Percentiles rank a stretch among this genome's conserved stretches.
Conservation (phyloP, 2,113 vertebrate species). For the Chaetorhynchus papuensis region DNA sequence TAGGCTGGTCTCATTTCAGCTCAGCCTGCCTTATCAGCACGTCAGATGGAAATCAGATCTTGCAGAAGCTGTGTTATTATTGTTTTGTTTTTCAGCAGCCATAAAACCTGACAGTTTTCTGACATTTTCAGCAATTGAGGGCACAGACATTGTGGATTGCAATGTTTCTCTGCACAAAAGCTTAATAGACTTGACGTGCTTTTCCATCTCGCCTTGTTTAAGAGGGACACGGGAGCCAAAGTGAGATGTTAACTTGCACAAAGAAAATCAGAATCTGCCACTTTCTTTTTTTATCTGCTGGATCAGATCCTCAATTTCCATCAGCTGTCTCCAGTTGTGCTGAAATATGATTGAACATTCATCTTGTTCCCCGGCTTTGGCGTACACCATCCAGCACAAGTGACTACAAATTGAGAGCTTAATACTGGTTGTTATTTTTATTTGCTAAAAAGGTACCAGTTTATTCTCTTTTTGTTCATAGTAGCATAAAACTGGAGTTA, state of each 20-base stretch:
- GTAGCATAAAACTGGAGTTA: not conserved
- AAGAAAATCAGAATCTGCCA: not conserved
- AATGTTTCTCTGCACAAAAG: not conserved
- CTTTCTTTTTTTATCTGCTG: not conserved
- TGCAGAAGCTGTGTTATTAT: not conserved
- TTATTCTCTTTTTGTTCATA: not conserved
- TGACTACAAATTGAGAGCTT: not conserved
- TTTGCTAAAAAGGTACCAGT: not conserved
- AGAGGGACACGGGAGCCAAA: not conserved
- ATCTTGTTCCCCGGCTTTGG: not conserved
- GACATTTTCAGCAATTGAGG: not conserved
- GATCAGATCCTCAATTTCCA: not conserved
- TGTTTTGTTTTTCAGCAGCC: not conserved
- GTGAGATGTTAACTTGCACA: not conserved
- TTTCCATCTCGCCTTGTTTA: not conserved
- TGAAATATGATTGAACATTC: not conserved
- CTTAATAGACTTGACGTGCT: not conserved
- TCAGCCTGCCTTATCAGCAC: not conserved
- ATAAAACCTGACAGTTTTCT: not conserved
- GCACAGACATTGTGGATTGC: not conserved
- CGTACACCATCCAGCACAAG: not conserved
- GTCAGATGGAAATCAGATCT: slow-evolving; percentile 3
- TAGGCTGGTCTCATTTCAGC: not conserved
- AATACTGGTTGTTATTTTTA: not conserved
- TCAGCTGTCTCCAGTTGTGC: not conserved